phyloP scores from a whole-genome alignment of 1,140 invertebrate genomes.

The Drosophila kohkoa region DNA sequence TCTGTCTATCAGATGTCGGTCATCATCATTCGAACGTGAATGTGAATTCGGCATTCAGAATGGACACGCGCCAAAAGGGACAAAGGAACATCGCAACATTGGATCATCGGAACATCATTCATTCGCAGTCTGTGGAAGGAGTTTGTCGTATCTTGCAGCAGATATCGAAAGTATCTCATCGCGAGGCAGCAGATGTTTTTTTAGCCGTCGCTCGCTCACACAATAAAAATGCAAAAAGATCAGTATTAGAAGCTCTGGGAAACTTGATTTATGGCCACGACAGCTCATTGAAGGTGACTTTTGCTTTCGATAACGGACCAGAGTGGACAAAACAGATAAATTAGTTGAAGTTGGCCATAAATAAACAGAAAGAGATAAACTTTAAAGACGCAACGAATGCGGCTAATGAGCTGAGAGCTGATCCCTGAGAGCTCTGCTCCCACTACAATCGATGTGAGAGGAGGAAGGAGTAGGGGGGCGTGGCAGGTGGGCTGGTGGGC shows the following conservation, averaged over 20 bases:
- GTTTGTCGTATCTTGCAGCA: not conserved
- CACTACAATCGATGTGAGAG: too few relatives aligned
- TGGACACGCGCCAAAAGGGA: constrained; percentile 38
- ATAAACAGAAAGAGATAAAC: constrained; percentile 17
- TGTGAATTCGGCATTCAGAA: constrained; percentile 16
- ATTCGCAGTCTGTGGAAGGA: not conserved
- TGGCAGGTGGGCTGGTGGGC: constrained; percentile 7
- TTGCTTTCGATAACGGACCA: constrained; percentile 25
- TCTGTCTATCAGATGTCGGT: constrained; percentile 15
- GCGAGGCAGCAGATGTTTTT: constrained; percentile 27
- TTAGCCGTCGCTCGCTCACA: not conserved
- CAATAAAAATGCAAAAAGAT: constrained; percentile 43
- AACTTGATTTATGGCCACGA: constrained; percentile 64
- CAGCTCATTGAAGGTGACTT: constrained; percentile 23
- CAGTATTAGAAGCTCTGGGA: constrained; percentile 41
- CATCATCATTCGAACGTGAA: not conserved
- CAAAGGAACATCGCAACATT: not conserved
- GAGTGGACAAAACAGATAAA: constrained; percentile 47
- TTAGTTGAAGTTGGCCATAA: constrained; percentile 55
- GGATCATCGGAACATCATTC: not conserved
- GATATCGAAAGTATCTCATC: constrained; percentile 4
- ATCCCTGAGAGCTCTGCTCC: not conserved
- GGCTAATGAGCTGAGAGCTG: constrained; percentile 59
- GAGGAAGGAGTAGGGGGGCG: not conserved
- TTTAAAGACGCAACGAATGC: constrained; percentile 42